Evolutionary conservation across 2,113 vertebrate species (phyloP).

Genomic region (Syrmaticus mikado): DNA sequence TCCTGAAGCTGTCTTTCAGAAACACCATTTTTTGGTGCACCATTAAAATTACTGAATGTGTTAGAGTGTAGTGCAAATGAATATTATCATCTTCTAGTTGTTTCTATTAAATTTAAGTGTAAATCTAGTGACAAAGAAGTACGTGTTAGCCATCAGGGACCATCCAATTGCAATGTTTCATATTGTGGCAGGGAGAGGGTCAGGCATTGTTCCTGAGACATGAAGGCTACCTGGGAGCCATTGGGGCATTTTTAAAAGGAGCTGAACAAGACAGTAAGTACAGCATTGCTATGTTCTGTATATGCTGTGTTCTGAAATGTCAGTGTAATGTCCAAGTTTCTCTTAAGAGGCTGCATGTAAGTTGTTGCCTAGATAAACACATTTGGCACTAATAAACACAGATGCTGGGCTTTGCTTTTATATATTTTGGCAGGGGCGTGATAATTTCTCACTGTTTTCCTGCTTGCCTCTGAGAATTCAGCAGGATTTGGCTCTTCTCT

Average conservation of each 20-base stretch:
- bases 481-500: background rate
- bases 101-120: constrained; percentile 57
- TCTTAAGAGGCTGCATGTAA: constrained; percentile 61
- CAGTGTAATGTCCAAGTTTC: constrained; percentile 59
- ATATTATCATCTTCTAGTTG: constrained; percentile 43
- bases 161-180: constrained; percentile 65
- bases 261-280: constrained; percentile 98
- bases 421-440: constrained; percentile 12
- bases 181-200: constrained; percentile 90
- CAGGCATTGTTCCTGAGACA: constrained; percentile 98
- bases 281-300: constrained; percentile 41
- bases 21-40: background rate
- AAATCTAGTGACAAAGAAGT: constrained; percentile 64
- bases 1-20: background rate
- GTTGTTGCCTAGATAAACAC: constrained; percentile 37
- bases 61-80: constrained; percentile 52
- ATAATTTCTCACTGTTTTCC: constrained; percentile 14
- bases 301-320: constrained; percentile 66
- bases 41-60: constrained; percentile 26
- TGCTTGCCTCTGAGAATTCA: background rate
- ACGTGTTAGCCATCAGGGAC: constrained; percentile 54
- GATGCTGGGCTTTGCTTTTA: constrained; percentile 55
- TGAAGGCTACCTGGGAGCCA: constrained; percentile 97
- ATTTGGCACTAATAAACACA: constrained; percentile 26
- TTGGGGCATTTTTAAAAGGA: constrained; percentile 97